These are phyloP conservation scores for Taenioides sp. DNA, from an alignment of 2,797 vertebrate species.

Conservation along the genomic window DNA sequence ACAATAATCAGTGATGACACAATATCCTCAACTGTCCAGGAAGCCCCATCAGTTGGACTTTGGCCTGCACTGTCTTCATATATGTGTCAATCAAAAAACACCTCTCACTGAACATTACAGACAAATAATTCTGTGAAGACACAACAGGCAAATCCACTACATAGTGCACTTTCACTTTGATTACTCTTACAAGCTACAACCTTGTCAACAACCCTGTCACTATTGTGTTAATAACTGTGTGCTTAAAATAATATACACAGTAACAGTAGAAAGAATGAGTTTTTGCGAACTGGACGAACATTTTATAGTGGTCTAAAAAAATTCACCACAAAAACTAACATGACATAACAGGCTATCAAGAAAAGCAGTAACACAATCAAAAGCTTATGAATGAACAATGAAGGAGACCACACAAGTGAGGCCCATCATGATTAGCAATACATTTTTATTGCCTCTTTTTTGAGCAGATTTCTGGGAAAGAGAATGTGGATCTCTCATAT, in stretches of 20 bases:
- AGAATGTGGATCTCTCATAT: conserved; percentile 44
- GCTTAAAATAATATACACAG: neutral
- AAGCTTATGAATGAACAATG: neutral
- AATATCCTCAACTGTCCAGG: conserved; percentile 70
- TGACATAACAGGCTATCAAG: neutral
- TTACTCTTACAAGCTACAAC: neutral
- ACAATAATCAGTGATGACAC: conserved; percentile 68
- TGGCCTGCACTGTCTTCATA: conserved; percentile 18
- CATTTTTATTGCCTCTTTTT: conserved; percentile 33
- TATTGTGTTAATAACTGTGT: neutral
- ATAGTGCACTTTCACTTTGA: no score
- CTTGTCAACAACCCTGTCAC: neutral
- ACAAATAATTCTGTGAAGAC: no score
- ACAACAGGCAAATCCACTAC: no score
- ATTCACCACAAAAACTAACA: neutral
- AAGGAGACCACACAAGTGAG: conserved; percentile 42
- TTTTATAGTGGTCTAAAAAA: no score
- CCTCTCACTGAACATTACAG: no score
- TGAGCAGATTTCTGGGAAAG: conserved; percentile 65
- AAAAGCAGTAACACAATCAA: neutral
- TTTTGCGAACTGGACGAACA: no score
- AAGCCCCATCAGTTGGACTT: conserved; percentile 69
- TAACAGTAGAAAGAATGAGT: no score
- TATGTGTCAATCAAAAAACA: no score
- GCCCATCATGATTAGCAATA: neutral